These are phyloP conservation scores for Anarhynchus alexandrinus DNA, from an alignment of 2,113 vertebrate genomes.

Conservation along the genomic window DNA sequence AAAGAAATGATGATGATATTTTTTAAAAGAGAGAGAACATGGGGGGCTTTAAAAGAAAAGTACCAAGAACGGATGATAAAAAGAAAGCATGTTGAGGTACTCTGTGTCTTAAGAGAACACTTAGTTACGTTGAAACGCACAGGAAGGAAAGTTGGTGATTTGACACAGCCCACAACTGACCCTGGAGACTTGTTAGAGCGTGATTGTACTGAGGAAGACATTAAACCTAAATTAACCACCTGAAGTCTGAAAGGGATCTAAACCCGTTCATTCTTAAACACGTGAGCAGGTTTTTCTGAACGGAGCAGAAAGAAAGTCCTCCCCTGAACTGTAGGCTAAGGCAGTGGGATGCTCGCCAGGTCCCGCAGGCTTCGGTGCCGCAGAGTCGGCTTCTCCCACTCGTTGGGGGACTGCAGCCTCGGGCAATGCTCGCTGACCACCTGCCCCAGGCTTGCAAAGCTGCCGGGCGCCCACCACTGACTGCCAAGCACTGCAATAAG, in stretches of 20 bases:
- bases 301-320: not conserved
- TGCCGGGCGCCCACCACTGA: not conserved
- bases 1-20: not conserved
- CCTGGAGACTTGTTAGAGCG: not conserved
- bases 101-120: not conserved
- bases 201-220: not conserved
- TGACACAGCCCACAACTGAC: not conserved
- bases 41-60: not conserved
- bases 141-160: not conserved
- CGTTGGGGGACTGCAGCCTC: fast-evolving
- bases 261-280: fast-evolving
- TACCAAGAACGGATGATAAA: not conserved
- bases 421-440: fast-evolving
- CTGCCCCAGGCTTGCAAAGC: not conserved
- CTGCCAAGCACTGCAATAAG: not conserved
- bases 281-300: fast-evolving
- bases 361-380: no score
- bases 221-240: not conserved
- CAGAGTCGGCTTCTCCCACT: no score
- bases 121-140: not conserved
- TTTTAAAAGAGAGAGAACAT: not conserved
- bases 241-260: not conserved
- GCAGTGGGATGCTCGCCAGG: not conserved
- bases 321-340: fast-evolving
- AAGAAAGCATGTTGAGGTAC: not conserved